Evolutionary conservation across 2,888 invertebrate genomes (phyloP).

Genomic region (Rugalucina vietnamica): DNA sequence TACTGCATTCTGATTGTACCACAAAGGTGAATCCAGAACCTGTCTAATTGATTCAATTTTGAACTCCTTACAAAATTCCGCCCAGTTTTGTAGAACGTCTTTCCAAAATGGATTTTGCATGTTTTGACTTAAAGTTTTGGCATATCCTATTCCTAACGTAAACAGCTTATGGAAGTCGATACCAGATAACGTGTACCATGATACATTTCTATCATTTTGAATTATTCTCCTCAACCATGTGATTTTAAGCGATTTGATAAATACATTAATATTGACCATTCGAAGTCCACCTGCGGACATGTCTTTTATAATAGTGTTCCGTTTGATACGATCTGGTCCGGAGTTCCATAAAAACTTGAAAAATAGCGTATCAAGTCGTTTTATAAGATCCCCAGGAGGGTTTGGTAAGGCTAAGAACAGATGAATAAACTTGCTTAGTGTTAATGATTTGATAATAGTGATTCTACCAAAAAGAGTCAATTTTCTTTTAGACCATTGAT

Average conservation of each 20-base stretch:
- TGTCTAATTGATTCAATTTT: no score
- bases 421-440: not conserved
- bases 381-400: not conserved
- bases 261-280: not conserved
- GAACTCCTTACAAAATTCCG: no score
- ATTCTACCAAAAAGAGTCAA: not conserved
- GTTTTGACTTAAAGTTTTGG: no score
- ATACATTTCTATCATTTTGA: not conserved
- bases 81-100: no score
- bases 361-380: not conserved
- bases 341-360: not conserved
- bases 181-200: no score
- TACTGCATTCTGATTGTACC: no score
- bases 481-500: not conserved
- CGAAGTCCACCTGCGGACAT: not conserved
- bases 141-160: no score
- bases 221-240: not conserved
- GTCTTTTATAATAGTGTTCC: not conserved
- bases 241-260: not conserved
- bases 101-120: no score
- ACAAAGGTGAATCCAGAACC: no score
- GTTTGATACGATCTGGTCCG: not conserved
- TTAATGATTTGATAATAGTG: not conserved
- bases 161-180: no score
- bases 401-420: no score